Evolutionary conservation across 2,888 invertebrate genomes (phyloP), one percentile per base, ranked within the genome.

Genomic region (Drosophila prolongata): DNA sequence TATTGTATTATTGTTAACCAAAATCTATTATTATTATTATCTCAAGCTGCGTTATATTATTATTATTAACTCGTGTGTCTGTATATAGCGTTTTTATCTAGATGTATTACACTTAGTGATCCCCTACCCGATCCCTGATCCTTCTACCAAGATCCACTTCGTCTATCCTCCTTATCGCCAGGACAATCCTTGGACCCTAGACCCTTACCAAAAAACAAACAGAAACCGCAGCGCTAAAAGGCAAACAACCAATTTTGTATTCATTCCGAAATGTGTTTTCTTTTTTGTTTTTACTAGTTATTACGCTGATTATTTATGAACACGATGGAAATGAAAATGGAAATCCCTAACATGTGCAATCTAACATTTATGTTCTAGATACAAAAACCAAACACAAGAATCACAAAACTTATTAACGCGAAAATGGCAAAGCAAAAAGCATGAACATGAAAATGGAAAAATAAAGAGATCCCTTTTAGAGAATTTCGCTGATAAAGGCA

Each of bases 1-100:
- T 85, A 87, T 87, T 89, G 89, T 89, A 90, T 86, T 90, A 90
- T 90, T 90, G 90, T 90, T 90, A 90, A 89, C 83, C 90, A 75
- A 75, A 78, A 75, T 73, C 71, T 80, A 76, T 78, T 80, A 66
- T 77, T 75, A 71, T 68, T 79, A 71, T 76, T 76, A 76, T 76
- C 76, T 76, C 84, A 87, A 80, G 86, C 86, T 86, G 86, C 86
- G 86, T 86, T 86, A 86, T 83, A 83, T 83, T 83, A 83, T 83
- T 83, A 81, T 84, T 81, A 84, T 84, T 60, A 87, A 86, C 83
- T 86, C 87, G 84, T 85, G 83, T 83, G 75, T 85, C 76, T 87
- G 87, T 89, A 87, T 77, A 87, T 82, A 87, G 77, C 80, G 84
- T 82, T 89, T 87, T 87, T 87, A 87, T 87, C 86, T 86, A 86